These are phyloP conservation scores for Oscheius myriophilus DNA, from an alignment of 2,888 invertebrate genomes.

Conservation along the genomic window DNA sequence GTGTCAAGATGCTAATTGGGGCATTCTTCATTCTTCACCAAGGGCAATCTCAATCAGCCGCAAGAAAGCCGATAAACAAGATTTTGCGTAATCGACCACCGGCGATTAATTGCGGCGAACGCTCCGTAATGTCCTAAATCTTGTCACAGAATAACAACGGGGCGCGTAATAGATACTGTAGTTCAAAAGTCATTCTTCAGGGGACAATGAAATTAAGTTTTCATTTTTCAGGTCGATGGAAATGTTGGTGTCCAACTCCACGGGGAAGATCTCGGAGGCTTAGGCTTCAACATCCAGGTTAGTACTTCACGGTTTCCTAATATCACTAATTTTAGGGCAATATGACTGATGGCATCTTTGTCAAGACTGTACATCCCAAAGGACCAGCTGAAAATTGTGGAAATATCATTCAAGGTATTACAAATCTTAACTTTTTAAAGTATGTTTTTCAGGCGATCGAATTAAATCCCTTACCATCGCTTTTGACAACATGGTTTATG, in stretches of 20 bases:
- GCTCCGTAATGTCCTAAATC: too few relatives aligned
- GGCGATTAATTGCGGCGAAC: too few relatives aligned
- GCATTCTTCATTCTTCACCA: too few relatives aligned
- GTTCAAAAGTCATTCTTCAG: too few relatives aligned
- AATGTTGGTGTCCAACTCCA: constrained; percentile 51
- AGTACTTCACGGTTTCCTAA: background rate
- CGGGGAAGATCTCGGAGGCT: constrained; percentile 51
- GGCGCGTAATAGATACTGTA: too few relatives aligned
- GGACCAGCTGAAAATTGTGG: constrained; percentile 89
- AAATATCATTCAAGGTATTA: constrained; percentile 81
- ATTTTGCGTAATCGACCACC: too few relatives aligned
- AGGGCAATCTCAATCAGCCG: too few relatives aligned
- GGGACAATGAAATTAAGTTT: too few relatives aligned
- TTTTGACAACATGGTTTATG: constrained; percentile 87
- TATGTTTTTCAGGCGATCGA: constrained; percentile 83
- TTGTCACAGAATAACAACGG: too few relatives aligned
- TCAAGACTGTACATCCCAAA: constrained; percentile 85
- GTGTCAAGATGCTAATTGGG: too few relatives aligned
- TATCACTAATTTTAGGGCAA: constrained; percentile 79
- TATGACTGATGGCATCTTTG: constrained; percentile 87
- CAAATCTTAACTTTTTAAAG: background rate
- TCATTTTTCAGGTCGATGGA: constrained; percentile 46
- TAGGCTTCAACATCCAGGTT: constrained; percentile 54
- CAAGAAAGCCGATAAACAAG: too few relatives aligned
- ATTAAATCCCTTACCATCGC: constrained; percentile 87